These are phyloP conservation scores for Agonopterix alstromeriana DNA, from an alignment of 2,888 invertebrate species.

Conservation along the genomic window DNA sequence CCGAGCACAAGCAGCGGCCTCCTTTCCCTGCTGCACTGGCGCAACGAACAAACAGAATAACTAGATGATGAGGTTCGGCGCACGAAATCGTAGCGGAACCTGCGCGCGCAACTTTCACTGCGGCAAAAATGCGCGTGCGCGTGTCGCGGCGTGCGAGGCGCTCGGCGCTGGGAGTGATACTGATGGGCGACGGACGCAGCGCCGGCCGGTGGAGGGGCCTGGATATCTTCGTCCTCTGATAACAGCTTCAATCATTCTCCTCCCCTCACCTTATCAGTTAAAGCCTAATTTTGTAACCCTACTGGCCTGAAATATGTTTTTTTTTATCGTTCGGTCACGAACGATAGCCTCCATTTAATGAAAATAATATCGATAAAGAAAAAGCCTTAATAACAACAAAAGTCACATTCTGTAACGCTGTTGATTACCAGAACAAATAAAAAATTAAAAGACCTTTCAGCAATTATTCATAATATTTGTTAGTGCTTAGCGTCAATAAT, in stretches of 20 bases:
- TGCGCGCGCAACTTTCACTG: conserved; percentile 72
- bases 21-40: conserved; percentile 73
- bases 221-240: conserved; percentile 42
- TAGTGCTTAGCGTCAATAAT: too few relatives aligned
- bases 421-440: too few relatives aligned
- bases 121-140: conserved; percentile 40
- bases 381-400: too few relatives aligned
- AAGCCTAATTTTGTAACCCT: neutral
- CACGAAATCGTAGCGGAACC: conserved; percentile 62
- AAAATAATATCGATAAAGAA: too few relatives aligned
- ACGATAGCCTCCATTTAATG: too few relatives aligned
- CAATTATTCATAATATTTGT: too few relatives aligned
- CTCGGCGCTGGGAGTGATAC: conserved; percentile 58
- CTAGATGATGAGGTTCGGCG: conserved; percentile 65
- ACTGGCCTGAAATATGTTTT: neutral
- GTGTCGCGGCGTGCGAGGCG: conserved; percentile 52
- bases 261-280: conserved; percentile 25
- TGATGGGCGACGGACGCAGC: conserved; percentile 25
- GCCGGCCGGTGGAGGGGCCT: conserved; percentile 37
- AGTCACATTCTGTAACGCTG: too few relatives aligned
- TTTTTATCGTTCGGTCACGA: too few relatives aligned
- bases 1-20: conserved; percentile 53
- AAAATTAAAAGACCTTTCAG: too few relatives aligned
- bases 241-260: conserved; percentile 48
- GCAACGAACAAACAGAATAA: conserved; percentile 70